phyloP scores from a whole-genome alignment of 2,888 invertebrate genomes.

The Cabera pusaria region DNA sequence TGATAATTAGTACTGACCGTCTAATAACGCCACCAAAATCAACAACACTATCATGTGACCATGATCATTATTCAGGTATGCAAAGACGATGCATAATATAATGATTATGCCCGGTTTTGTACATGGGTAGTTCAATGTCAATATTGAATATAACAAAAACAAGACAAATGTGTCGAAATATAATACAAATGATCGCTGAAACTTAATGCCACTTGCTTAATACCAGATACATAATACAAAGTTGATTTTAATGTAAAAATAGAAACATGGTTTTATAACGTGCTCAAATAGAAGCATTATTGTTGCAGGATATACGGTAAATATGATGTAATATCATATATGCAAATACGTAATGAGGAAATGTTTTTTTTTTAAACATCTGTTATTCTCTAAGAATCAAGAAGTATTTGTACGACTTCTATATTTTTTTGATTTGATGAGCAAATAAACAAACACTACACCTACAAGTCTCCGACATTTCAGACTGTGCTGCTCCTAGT shows the following conservation, averaged over 20 bases:
- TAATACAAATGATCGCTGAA: slow-evolving; percentile 4
- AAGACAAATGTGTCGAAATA: slow-evolving; percentile 1
- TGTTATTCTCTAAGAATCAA: too few relatives aligned
- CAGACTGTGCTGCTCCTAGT: too few relatives aligned
- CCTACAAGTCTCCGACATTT: too few relatives aligned
- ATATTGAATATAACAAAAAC: slow-evolving; percentile 10
- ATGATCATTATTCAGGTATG: slow-evolving; percentile 63
- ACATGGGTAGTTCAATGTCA: slow-evolving; percentile 44
- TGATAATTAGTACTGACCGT: slow-evolving; percentile 39
- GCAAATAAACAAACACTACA: too few relatives aligned
- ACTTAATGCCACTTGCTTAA: slow-evolving; percentile 4
- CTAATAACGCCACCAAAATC: slow-evolving; percentile 40
- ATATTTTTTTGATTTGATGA: too few relatives aligned
- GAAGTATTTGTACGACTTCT: too few relatives aligned
- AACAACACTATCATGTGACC: slow-evolving; percentile 51
- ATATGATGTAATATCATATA: slow-evolving; percentile 25
- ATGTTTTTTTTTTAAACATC: slow-evolving; percentile 15
- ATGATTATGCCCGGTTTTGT: slow-evolving; percentile 43
- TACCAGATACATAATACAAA: too few relatives aligned
- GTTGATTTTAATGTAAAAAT: too few relatives aligned
- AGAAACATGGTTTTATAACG: too few relatives aligned
- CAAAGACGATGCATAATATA: slow-evolving; percentile 52
- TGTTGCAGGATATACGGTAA: slow-evolving; percentile 6
- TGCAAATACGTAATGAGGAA: slow-evolving; percentile 24
- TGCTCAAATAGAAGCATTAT: slow-evolving; percentile 6